Conservation (phyloP, 2,797 vertebrate genomes). For the Ptychobarbus kaznakovi region DNA sequence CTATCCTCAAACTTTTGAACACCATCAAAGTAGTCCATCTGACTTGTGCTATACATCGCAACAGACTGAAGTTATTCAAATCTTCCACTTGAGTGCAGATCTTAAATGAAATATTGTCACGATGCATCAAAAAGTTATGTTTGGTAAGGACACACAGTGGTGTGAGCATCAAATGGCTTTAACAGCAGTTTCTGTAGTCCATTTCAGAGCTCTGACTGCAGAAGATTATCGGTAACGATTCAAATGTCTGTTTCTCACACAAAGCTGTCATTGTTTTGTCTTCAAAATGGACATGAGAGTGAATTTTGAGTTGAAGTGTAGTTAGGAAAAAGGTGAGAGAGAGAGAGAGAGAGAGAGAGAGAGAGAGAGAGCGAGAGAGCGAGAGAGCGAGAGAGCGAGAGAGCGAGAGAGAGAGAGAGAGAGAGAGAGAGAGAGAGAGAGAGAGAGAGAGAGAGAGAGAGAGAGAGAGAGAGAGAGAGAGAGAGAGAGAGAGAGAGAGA, state of each 20-base stretch:
- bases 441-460: conserved; percentile 1
- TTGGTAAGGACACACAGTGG: not conserved
- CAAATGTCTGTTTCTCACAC: not conserved
- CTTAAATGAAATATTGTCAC: not conserved
- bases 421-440: conserved; percentile 4
- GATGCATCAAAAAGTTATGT: not conserved
- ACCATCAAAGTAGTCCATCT: not conserved
- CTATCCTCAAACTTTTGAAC: not conserved
- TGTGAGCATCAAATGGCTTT: not conserved
- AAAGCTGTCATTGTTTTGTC: not conserved
- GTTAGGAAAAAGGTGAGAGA: not conserved
- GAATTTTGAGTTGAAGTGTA: not conserved
- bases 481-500: not conserved
- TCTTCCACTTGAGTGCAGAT: not conserved
- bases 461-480: conserved; percentile 11
- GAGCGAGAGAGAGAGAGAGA: not conserved
- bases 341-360: conserved; percentile 1
- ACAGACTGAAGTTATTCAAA: not conserved
- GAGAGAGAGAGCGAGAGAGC: not conserved
- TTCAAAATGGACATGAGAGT: not conserved
- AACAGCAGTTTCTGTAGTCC: not conserved
- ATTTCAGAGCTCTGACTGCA: not conserved
- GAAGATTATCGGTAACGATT: not conserved
- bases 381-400: conserved; percentile 16
- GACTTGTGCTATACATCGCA: not conserved